phyloP scores from a whole-genome alignment of 1,140 invertebrate genomes.

The Tetraneura akinire region DNA sequence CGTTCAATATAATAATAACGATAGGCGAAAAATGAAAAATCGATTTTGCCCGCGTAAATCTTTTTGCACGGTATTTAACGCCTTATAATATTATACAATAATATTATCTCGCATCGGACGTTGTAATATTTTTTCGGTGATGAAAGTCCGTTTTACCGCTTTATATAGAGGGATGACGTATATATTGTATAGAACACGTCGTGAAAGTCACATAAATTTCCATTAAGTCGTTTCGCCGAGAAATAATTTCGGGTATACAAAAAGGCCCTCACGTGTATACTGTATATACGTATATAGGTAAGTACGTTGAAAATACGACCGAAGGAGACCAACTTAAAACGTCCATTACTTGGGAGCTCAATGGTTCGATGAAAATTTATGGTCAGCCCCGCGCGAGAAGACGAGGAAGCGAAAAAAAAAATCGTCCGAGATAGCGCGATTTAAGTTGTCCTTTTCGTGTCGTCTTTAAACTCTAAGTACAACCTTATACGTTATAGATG shows the following conservation, averaged over 20 bases:
- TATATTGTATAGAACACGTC: too few relatives aligned
- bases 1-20: too few relatives aligned
- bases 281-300: not conserved
- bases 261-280: not conserved
- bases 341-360: conserved; percentile 26
- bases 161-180: too few relatives aligned
- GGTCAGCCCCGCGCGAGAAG: not conserved
- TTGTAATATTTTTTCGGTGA: too few relatives aligned
- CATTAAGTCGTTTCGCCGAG: not conserved
- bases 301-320: not conserved
- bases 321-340: not conserved
- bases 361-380: conserved; percentile 30
- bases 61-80: too few relatives aligned
- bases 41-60: too few relatives aligned
- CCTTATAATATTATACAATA: too few relatives aligned
- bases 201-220: not conserved
- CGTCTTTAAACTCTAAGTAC: too few relatives aligned
- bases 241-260: not conserved
- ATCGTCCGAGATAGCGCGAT: not conserved
- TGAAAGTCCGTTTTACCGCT: too few relatives aligned
- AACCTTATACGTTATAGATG: too few relatives aligned
- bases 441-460: not conserved
- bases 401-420: not conserved
- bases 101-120: too few relatives aligned
- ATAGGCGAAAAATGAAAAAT: too few relatives aligned